Percentiles rank a stretch among this genome's conserved stretches.
Conservation (phyloP, 2,888 invertebrate genomes). For the Tachina grossa region DNA sequence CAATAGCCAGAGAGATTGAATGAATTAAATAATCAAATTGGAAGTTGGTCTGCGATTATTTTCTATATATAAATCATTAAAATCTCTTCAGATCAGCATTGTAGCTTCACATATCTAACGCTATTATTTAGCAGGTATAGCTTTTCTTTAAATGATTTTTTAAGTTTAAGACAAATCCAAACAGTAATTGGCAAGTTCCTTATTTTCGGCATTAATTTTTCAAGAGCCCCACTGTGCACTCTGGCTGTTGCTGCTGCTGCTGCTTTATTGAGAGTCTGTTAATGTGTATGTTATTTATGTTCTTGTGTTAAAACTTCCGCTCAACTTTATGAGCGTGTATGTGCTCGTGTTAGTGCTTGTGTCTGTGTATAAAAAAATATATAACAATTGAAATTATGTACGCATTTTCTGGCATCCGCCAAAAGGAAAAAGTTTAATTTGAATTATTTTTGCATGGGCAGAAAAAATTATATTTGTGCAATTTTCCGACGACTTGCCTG, state of each 20-base stretch:
- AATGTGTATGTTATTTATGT: constrained; percentile 7
- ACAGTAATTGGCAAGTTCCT: neutral
- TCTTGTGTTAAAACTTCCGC: constrained; percentile 27
- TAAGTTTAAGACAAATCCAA: no score
- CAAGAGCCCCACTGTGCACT: neutral
- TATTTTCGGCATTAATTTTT: neutral
- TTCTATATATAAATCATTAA: no score
- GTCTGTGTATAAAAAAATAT: constrained; percentile 12
- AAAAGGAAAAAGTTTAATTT: constrained; percentile 71
- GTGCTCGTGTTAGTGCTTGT: neutral
- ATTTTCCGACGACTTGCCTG: constrained; percentile 66
- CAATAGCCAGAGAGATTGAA: no score
- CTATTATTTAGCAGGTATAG: no score
- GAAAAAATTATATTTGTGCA: constrained; percentile 53
- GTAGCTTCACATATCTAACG: no score
- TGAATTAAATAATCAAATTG: no score
- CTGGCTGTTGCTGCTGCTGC: constrained; percentile 6
- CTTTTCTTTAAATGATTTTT: no score
- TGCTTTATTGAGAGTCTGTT: constrained; percentile 15
- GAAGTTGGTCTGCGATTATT: no score
- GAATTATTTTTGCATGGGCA: constrained; percentile 69
- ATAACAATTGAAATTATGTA: constrained; percentile 70
- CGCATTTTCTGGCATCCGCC: constrained; percentile 70
- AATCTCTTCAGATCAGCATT: no score
- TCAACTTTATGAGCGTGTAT: neutral